Base-by-base conservation (phyloP, 2,113 vertebrate genomes). In the Heptranchias perlo region DNA sequence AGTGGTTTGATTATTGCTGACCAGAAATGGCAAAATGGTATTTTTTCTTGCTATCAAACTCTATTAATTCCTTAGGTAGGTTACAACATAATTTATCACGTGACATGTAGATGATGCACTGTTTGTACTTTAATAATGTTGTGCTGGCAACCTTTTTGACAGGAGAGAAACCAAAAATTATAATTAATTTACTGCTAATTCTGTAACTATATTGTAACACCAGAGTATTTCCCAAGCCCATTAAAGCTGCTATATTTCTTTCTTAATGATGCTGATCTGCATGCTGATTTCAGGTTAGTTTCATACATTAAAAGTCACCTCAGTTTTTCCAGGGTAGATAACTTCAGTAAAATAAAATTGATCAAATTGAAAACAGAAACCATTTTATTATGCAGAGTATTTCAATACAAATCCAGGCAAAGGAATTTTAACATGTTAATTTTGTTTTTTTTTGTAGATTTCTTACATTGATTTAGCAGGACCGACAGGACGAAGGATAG, bases 1-100 rank as follows among this genome's bases (percentile, higher is more conserved):
- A 99, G 99, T 99, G 98, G 98, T 99, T 99, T 98, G 99, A 99
- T 99, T 99, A 99, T 99, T 99, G 99, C 99, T 99, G 99, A 99
- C 99, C 99, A 99, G 98, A 99, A 99, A 99, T 99, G 98, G 98
- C 98, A 98, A 99, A 98, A 98, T 98, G 97, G 97, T 97, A 98
- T 97, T 97, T 97, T 98, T 97, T 97, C 97, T 97, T 97, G 97
- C 98, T 98, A 98, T 98, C 98, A 98, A 98, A 97, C 98, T 98
- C 98, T 97, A 98, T 98, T 98, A 98, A 98, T 98, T 98, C 98
- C 97, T 98, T 98, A 98, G 98, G 98, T 98, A 98, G 98, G 98
- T 98, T 98, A 97, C 97, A 96, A 97, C 98, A 97, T 98, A 98
- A 98, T 98, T 98, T 98, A 49, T 95, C 44, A 52, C 52, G 65